Conservation (phyloP, 2,888 invertebrate genomes). For the Aleiodes testaceus region DNA sequence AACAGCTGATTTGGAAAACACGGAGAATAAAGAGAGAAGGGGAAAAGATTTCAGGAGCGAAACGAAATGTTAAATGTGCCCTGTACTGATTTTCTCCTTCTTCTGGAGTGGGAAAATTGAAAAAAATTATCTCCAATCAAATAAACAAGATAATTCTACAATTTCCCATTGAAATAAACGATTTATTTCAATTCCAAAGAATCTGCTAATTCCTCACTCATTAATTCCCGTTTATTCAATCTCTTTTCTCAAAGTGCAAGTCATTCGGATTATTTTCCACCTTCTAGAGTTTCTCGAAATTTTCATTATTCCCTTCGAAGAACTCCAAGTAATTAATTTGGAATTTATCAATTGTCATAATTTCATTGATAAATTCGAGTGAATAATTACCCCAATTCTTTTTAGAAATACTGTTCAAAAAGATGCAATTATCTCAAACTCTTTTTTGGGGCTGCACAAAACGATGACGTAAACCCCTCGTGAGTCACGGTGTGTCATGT, state of each 20-base stretch:
- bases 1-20: constrained; percentile 70
- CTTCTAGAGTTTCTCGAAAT: no score
- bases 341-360: no score
- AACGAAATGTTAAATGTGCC: not conserved
- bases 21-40: constrained; percentile 28
- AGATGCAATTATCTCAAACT: not conserved
- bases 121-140: not conserved
- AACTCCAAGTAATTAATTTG: no score
- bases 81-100: not conserved
- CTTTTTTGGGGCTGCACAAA: constrained; percentile 5
- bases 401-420: not conserved
- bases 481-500: constrained; percentile 28
- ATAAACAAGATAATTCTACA: not conserved
- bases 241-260: no score
- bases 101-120: not conserved
- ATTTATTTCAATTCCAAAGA: no score
- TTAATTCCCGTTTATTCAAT: no score
- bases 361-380: no score
- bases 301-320: no score
- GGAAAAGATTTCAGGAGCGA: constrained; percentile 21
- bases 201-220: no score
- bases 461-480: constrained; percentile 15
- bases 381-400: not conserved
- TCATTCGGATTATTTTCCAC: no score
- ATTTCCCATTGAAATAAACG: no score